Evolutionary conservation across 1,140 invertebrate genomes (phyloP).

Genomic region (Cydia pomonella): DNA sequence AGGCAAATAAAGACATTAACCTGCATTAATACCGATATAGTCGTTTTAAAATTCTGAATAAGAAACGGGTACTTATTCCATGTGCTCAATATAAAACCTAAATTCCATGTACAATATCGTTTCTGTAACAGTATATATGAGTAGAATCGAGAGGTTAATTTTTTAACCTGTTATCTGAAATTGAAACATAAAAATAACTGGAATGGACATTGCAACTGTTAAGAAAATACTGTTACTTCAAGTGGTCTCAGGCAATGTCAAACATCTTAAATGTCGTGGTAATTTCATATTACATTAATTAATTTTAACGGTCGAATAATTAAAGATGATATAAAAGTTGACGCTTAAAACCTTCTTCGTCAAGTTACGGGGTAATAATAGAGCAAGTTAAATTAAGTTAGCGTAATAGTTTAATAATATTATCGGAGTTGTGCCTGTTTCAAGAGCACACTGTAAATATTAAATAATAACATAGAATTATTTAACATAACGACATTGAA

Average conservation of each 20-base stretch:
- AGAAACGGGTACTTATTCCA: not conserved
- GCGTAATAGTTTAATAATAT: too few relatives aligned
- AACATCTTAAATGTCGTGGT: not conserved
- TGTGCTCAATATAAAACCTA: not conserved
- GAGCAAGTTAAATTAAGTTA: too few relatives aligned
- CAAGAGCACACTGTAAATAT: not conserved
- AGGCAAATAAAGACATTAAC: constrained; percentile 21
- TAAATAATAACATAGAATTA: not conserved
- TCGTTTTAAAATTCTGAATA: not conserved
- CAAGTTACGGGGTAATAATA: too few relatives aligned
- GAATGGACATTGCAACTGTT: not conserved
- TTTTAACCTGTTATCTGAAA: not conserved
- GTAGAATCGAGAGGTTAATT: not conserved
- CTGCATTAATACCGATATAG: not conserved
- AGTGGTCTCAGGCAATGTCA: not conserved
- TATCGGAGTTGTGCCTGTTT: not conserved
- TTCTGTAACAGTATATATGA: not conserved
- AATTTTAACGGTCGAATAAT: too few relatives aligned
- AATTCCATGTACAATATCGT: not conserved
- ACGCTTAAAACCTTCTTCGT: too few relatives aligned
- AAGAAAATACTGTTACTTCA: not conserved
- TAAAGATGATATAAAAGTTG: too few relatives aligned
- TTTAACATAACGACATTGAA: not conserved
- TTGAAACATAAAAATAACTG: constrained; percentile 8
- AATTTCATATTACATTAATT: too few relatives aligned